phyloP scores from a whole-genome alignment of 2,113 vertebrate species.

The Urocitellus parryii region DNA sequence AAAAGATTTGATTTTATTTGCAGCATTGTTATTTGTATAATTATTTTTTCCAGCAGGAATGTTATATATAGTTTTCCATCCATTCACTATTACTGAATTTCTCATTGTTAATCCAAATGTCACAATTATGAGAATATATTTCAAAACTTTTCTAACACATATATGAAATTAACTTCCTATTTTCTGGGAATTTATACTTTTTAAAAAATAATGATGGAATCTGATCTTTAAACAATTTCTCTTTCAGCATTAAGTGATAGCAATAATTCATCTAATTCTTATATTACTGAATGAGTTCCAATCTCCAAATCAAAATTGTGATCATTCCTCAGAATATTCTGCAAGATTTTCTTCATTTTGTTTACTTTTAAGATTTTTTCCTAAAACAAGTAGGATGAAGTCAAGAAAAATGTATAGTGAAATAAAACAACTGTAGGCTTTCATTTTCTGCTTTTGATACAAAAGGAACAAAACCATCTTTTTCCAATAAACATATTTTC shows the following conservation, averaged over 20 bases:
- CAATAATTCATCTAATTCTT: background rate
- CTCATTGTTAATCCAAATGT: slow-evolving; percentile 30
- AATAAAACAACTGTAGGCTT: background rate
- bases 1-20: background rate
- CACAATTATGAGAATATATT: background rate
- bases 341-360: background rate
- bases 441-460: background rate
- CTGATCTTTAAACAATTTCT: background rate
- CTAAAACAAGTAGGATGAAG: background rate
- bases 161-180: background rate
- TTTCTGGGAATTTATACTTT: background rate
- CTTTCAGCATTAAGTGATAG: background rate
- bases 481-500: background rate
- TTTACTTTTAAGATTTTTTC: background rate
- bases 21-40: background rate
- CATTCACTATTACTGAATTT: background rate
- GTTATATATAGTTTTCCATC: background rate
- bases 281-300: background rate
- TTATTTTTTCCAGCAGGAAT: background rate
- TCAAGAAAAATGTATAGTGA: background rate
- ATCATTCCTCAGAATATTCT: slow-evolving; percentile 14
- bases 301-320: background rate
- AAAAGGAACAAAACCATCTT: background rate
- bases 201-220: background rate
- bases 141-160: background rate